phyloP scores from a whole-genome alignment of 2,113 vertebrate species.

The Lutjanus erythropterus region DNA sequence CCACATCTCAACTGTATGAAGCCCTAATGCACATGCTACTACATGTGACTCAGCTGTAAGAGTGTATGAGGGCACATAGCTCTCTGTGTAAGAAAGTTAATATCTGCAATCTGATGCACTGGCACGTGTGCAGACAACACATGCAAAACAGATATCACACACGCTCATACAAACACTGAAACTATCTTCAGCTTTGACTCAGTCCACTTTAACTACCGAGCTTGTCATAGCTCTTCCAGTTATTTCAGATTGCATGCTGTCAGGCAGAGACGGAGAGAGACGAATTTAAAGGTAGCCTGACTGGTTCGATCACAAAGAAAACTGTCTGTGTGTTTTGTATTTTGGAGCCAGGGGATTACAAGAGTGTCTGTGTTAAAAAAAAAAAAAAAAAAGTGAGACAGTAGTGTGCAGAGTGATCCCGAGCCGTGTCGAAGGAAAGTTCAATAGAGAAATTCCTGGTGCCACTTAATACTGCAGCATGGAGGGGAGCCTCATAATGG shows the following conservation, averaged over 20 bases:
- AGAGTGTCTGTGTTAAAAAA: background rate
- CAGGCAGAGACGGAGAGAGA: constrained; percentile 5
- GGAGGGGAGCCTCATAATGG: constrained; percentile 31
- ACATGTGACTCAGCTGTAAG: constrained; percentile 41
- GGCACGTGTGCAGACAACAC: constrained; percentile 9
- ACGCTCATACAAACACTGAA: constrained; percentile 8
- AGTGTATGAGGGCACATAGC: constrained; percentile 6
- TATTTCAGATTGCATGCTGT: constrained; percentile 51
- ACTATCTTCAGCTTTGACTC: constrained; percentile 34
- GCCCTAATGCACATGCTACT: constrained; percentile 15
- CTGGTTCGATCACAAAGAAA: constrained; percentile 56
- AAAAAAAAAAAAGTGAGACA: background rate
- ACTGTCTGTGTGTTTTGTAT: constrained; percentile 25
- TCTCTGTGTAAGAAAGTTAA: constrained; percentile 3
- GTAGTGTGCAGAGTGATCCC: constrained; percentile 11
- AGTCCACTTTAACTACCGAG: constrained; percentile 23
- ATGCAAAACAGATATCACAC: constrained; percentile 9
- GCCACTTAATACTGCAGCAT: constrained; percentile 40
- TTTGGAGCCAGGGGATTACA: background rate
- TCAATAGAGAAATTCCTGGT: constrained; percentile 46
- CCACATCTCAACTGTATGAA: constrained; percentile 20
- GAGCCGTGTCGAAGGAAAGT: constrained; percentile 24
- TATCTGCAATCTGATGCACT: constrained; percentile 17
- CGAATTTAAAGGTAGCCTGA: constrained; percentile 49
- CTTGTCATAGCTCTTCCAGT: constrained; percentile 32